phyloP scores from a whole-genome alignment of 2,888 invertebrate genomes.

The Himalopsyche anomala region DNA sequence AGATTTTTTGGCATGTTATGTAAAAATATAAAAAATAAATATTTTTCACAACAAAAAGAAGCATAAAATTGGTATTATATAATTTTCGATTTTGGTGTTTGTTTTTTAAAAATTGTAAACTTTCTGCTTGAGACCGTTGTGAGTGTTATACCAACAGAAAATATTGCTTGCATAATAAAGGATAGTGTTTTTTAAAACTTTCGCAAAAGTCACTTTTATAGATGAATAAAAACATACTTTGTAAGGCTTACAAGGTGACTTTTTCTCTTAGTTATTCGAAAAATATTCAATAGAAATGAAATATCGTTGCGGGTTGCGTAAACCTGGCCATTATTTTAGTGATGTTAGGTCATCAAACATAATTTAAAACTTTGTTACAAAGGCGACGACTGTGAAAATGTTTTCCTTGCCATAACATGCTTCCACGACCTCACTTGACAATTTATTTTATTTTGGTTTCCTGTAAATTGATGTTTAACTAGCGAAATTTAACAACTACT shows the following conservation, averaged over 20 bases:
- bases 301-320: not conserved
- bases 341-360: conserved; percentile 13
- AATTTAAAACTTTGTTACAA: conserved; percentile 21
- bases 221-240: not conserved
- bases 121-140: too few species aligned
- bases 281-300: conserved; percentile 13
- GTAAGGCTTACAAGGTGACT: not conserved
- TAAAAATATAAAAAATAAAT: too few species aligned
- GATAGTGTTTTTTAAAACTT: not conserved
- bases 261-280: not conserved
- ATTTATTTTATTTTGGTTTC: not conserved
- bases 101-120: too few species aligned
- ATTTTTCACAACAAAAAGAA: too few species aligned
- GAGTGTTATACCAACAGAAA: too few species aligned
- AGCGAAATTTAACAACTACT: too few species aligned
- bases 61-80: too few species aligned
- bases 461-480: too few species aligned
- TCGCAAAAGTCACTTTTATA: not conserved
- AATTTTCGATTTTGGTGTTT: too few species aligned
- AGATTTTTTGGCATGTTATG: too few species aligned
- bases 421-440: not conserved
- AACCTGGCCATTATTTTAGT: conserved; percentile 22
- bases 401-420: not conserved
- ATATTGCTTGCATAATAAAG: too few species aligned
- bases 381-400: not conserved